Evolutionary conservation across 2,797 vertebrate species (phyloP).

Genomic region (Spondyliosoma cantharus): DNA sequence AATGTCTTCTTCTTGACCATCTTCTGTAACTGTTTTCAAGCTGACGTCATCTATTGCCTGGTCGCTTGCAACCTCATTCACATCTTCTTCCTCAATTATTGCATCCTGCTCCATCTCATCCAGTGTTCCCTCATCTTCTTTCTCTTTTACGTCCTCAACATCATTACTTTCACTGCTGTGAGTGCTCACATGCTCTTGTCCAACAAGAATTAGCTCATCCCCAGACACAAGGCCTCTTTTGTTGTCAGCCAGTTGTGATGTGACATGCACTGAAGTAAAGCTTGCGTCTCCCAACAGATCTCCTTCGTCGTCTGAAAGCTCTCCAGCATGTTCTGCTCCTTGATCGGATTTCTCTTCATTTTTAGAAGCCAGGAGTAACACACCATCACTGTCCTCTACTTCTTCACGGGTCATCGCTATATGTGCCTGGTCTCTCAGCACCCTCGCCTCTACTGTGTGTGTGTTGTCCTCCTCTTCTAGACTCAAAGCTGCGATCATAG

Average conservation of each 20-base stretch:
- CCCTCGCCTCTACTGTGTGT: background rate
- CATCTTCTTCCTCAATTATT: slow-evolving; percentile 3
- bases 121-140: background rate
- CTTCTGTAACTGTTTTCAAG: slow-evolving; percentile 19
- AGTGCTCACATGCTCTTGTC: background rate
- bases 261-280: background rate
- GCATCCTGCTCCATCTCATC: background rate
- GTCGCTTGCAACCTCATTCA: background rate
- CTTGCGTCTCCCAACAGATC: background rate
- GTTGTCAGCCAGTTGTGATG: background rate
- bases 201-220: background rate
- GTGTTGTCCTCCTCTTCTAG: slow-evolving; percentile 3
- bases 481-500: background rate
- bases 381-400: background rate
- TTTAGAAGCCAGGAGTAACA: slow-evolving; percentile 1
- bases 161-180: background rate
- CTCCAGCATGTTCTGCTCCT: background rate
- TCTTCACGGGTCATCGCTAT: background rate
- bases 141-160: background rate
- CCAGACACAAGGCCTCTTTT: background rate
- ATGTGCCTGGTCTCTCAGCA: background rate
- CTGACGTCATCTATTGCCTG: slow-evolving; percentile 3
- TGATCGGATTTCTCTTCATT: slow-evolving; percentile 13
- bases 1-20: slow-evolving; percentile 8
- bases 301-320: background rate